phyloP scores from a whole-genome alignment of 2,888 invertebrate genomes.

The Lochmaea capreae region DNA sequence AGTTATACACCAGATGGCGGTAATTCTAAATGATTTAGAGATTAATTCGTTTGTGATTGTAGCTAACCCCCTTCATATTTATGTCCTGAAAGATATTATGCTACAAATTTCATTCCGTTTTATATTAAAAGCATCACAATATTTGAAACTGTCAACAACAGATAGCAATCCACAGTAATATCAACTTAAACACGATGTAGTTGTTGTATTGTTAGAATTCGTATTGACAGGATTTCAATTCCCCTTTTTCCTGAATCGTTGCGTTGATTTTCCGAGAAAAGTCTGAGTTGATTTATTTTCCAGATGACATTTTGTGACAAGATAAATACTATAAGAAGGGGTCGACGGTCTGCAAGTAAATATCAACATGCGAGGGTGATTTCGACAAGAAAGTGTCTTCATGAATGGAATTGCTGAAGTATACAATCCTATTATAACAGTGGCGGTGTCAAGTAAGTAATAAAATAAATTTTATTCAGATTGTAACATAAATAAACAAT shows the following conservation, averaged over 20 bases:
- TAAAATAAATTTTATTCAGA: no score
- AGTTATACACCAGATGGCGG: no score
- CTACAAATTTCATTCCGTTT: neutral
- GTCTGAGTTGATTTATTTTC: slow-evolving; percentile 40
- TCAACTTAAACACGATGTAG: slow-evolving; percentile 8
- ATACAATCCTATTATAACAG: slow-evolving; percentile 14
- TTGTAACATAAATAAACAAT: no score
- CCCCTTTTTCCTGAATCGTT: slow-evolving; percentile 29
- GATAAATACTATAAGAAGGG: slow-evolving; percentile 41
- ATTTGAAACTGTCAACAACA: slow-evolving; percentile 11
- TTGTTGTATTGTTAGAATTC: slow-evolving; percentile 8
- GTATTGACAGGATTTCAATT: slow-evolving; percentile 26
- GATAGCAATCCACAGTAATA: neutral
- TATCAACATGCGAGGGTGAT: slow-evolving; percentile 26
- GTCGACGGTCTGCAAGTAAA: slow-evolving; percentile 40
- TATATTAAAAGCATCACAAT: neutral
- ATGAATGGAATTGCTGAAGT: slow-evolving; percentile 28
- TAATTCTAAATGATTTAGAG: no score
- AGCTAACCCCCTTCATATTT: no score
- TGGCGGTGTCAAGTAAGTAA: neutral
- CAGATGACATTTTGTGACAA: slow-evolving; percentile 42
- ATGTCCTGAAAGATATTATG: no score
- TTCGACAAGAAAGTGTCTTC: slow-evolving; percentile 23
- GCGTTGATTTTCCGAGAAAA: slow-evolving; percentile 34
- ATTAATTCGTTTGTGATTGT: no score